Base-by-base conservation (phyloP, 2,113 vertebrate genomes). In the Azemiops feae region DNA sequence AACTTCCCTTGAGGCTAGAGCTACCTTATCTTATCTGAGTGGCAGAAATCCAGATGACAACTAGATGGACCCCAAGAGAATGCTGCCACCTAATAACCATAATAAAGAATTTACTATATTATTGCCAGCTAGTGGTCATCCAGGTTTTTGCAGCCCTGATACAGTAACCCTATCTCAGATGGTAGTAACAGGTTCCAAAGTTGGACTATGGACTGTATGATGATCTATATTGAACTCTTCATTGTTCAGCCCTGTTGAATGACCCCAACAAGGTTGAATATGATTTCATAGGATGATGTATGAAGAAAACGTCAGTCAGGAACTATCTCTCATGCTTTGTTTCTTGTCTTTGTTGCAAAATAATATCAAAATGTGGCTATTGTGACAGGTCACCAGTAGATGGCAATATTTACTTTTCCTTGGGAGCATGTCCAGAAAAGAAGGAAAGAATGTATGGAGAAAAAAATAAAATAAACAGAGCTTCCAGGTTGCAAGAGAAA, bases 361-460 rank as follows among this genome's bases (percentile, higher is more conserved):
- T 45, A 88, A 54, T 64, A 53, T 85, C n/a, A 14, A 74, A 57
- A 23, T 45, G 3, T 4, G n/a, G 54, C 74, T 47, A 57, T n/a
- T 9, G 1, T 47, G n/a, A 20, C 3, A 22, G 8, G n/a, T 11
- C 7, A 39, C 57, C 93, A 55, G 57, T 39, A 92, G 93, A 55
- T 94, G 93, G 91, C 93, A 55, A 43, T 87, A 58, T 94, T 90
- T 81, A 52, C 34, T 87, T 39, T 92, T n/a, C 4, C 34, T 55
- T 89, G 30, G 23, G 45, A 93, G 81, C 6, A 11, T 2, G 34
- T 12, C 25, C 34, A 0, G 11, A 22, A 81, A 39, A 81, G 34
- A 81, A 43, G 14, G 34, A 43, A 81, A 34, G 55, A 57, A 22
- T 22, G 7, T 3, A 39, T 34, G 69, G 16, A 20, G 34, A 3